Evolutionary conservation across 2,797 vertebrate genomes (phyloP), one percentile per base, ranked within the genome.

Genomic region (Kryptopterus vitreolus): DNA sequence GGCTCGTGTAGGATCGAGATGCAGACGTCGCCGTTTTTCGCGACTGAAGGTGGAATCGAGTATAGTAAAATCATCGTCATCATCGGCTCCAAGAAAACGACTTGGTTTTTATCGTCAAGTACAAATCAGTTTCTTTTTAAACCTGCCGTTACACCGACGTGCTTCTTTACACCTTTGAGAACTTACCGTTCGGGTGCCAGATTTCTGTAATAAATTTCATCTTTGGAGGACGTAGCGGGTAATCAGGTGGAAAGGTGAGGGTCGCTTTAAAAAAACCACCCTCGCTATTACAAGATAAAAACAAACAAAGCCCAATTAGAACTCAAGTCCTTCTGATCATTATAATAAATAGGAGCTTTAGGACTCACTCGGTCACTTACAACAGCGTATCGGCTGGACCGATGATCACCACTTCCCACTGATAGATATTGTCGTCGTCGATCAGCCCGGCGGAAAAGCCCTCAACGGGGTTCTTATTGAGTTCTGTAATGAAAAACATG

Each of bases 1-100:
- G 98, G 98, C 86, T 99, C 98, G 72, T 99, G 98, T 90, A 99
- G 95, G 92, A 99, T 99, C 87, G 98, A 99, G 94, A 99, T 99
- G 94, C 98, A 99, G 87, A 99, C 98, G 86, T 99, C 98, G 7
- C 98, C 98, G 50, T 98, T 99, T 93, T 99, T 99, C 92, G 98
- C 96, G 91, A 99, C 98, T 99, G 87, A 46, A 87, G 22, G 22
- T 55, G 12, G 13, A 72, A 73, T 57, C 16, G 13, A 15, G 20
- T 70, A 8, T 29, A 4, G n/a, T 1, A 26, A 13, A 22, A 18
- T 24, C 18, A 24, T 3, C 22, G 46, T 66, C 15, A 24, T 16
- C 9, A 26, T 12, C 15, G 8, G 22, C 35, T 43, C 22, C 2
- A 65, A 65, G 1, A 65, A 63, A 66, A 38, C 6, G 33, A 0